A percentile compares a stretch with the other conserved stretches of the same genome.
Evolutionary conservation across 2,888 invertebrate genomes (phyloP).

Genomic region (Ectemnius continuus): DNA sequence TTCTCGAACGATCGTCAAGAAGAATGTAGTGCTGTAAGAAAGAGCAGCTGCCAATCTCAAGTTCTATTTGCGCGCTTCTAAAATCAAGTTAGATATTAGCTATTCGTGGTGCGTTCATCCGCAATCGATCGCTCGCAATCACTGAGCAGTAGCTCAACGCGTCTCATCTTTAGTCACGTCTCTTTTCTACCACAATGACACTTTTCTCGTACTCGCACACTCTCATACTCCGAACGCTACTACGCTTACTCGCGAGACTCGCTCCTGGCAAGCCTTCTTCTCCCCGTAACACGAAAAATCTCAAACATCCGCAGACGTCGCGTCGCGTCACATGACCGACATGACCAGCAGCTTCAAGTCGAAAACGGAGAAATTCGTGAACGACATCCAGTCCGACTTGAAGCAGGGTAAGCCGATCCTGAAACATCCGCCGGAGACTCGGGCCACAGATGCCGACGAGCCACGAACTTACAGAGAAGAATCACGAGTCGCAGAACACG

Average conservation of each 20-base stretch:
- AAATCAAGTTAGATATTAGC: neutral
- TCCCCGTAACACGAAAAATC: slow-evolving; percentile 57
- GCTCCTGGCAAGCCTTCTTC: slow-evolving; percentile 39
- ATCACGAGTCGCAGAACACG: slow-evolving; percentile 84
- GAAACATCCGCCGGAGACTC: slow-evolving; percentile 74
- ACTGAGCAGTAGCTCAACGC: slow-evolving; percentile 14
- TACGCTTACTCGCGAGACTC: slow-evolving; percentile 30
- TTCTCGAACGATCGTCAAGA: neutral
- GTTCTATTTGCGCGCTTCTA: neutral
- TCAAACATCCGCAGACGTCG: slow-evolving; percentile 78
- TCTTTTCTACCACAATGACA: neutral
- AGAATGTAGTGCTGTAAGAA: neutral
- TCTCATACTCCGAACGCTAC: slow-evolving; percentile 21
- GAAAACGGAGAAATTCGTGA: slow-evolving; percentile 84
- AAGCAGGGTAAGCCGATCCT: slow-evolving; percentile 78
- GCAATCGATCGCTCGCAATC: neutral
- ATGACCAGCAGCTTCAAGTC: slow-evolving; percentile 85
- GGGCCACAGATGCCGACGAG: slow-evolving; percentile 76
- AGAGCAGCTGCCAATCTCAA: neutral
- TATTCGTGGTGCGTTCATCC: neutral
- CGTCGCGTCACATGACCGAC: slow-evolving; percentile 83
- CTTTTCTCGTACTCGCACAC: slow-evolving; percentile 25
- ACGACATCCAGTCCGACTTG: slow-evolving; percentile 83
- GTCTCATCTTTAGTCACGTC: slow-evolving; percentile 4
- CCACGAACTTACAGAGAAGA: slow-evolving; percentile 86